These are phyloP conservation scores for Cetoscarus ocellatus DNA, from an alignment of 2,797 vertebrate genomes.

Conservation along the genomic window DNA sequence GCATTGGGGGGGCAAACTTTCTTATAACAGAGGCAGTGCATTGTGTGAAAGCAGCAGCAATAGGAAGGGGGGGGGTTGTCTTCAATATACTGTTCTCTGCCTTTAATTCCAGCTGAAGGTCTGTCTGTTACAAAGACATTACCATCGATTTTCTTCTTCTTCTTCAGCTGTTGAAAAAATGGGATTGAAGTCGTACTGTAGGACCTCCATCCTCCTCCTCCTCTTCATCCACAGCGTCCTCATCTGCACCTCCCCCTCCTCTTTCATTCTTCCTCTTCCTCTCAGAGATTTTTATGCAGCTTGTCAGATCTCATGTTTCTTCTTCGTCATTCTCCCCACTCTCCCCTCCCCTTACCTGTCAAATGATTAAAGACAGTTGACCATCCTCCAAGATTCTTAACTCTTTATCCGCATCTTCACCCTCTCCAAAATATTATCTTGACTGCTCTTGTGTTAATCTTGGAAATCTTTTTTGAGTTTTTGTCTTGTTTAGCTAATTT, in stretches of 20 bases:
- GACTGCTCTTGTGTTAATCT: too few relatives aligned
- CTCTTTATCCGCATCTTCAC: too few relatives aligned
- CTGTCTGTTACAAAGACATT: constrained; percentile 50
- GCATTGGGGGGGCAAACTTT: constrained; percentile 8
- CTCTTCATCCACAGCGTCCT: constrained; percentile 11
- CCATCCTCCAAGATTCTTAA: too few relatives aligned
- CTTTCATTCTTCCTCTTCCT: not conserved
- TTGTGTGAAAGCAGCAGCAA: constrained; percentile 37
- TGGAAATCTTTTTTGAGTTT: too few relatives aligned
- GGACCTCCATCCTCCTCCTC: constrained; percentile 28
- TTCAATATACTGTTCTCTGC: constrained; percentile 47
- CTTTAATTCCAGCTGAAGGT: constrained; percentile 67
- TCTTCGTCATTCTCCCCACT: not conserved
- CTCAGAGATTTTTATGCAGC: constrained; percentile 28
- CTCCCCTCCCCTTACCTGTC: too few relatives aligned
- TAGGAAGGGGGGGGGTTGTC: constrained; percentile 9
- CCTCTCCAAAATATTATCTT: too few relatives aligned
- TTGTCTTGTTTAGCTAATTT: too few relatives aligned
- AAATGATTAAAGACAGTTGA: too few relatives aligned
- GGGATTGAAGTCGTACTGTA: constrained; percentile 54
- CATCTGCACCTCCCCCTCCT: not conserved
- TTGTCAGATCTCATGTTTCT: not conserved
- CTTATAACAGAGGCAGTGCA: constrained; percentile 35
- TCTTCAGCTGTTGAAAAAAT: constrained; percentile 35
- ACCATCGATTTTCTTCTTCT: constrained; percentile 67